Conservation (phyloP, 2,113 vertebrate genomes). For the Microtus richardsoni region DNA sequence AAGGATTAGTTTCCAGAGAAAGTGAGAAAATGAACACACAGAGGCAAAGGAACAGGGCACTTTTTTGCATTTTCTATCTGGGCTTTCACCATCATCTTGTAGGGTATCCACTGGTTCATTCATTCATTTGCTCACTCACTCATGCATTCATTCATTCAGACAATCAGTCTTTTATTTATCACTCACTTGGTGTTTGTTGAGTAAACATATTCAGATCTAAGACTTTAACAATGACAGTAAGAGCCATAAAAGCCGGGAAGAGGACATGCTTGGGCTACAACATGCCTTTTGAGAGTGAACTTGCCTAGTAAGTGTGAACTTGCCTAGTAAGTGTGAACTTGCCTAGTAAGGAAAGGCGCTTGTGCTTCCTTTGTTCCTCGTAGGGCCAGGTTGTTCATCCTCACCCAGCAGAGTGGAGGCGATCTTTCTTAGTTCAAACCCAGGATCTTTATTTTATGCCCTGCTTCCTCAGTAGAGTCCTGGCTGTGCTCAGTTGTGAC, state of each 20-base stretch:
- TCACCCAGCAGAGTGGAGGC: not conserved
- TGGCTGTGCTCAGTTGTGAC: not conserved
- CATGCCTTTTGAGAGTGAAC: not conserved
- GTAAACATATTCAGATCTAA: not conserved
- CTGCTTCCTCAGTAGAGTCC: not conserved
- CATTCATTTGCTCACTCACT: not conserved
- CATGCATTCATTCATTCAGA: not conserved
- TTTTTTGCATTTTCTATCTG: not conserved
- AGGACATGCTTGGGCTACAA: not conserved
- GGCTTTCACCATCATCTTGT: not conserved
- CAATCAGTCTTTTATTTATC: not conserved
- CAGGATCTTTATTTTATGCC: not conserved
- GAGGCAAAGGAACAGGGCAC: not conserved
- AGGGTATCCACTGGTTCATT: not conserved
- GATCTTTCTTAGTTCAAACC: not conserved
- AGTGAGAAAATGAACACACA: constrained; percentile 23
- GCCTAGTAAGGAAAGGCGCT: not conserved
- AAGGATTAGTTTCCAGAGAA: constrained; percentile 54
- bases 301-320: not conserved
- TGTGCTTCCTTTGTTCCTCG: not conserved
- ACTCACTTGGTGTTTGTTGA: not conserved
- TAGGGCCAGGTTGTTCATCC: not conserved
- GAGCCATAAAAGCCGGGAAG: not conserved
- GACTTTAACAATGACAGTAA: not conserved
- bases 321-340: not conserved